Evolutionary conservation across 2,797 vertebrate genomes (phyloP), one percentile per base, ranked within the genome.

Genomic region (Holocentrus rufus): DNA sequence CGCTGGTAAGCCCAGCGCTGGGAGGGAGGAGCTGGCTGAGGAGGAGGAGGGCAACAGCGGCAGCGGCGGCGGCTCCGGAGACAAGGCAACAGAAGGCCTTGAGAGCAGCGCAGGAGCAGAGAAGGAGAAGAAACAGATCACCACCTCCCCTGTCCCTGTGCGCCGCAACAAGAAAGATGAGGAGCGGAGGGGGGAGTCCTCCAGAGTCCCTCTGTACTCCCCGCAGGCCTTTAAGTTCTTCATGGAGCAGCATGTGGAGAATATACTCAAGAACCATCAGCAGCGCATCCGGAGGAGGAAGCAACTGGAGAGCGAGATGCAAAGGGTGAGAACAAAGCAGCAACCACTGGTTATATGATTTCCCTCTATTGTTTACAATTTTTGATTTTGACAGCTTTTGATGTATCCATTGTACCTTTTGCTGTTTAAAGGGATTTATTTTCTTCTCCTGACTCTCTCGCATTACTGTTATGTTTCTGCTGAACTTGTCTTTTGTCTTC

Each of bases 221-320:
- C 96, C 98, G 1, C 97, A 99, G 87, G 98, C 98, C 25, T 99
- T 99, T 86, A 99, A 99, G 88, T 99, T 99, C 90, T 99, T 98
- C 74, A 99, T 99, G 98, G 98, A 99, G 77, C 98, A 99, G 50
- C 98, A 99, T 0, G 97, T 99, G 75, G 98, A 99, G 91, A 99
- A 99, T 77, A 95, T 99, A 81, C 93, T 99, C 0, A 99, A 99
- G 89, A 98, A 97, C 80, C 96, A 99, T 76, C 97, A 99, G 83
- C 94, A 95, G 85, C 94, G 98, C 67, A 94, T 96, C 30, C 94
- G 97, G 52, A 94, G 98, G 85, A 97, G 97, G 85, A 99, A 98
- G 76, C 98, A 99, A 72, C 93, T 99, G 74, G 98, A 99, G 88
- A 96, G 95, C 20, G 98, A 99, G 92, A 99, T 99, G 98, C 96